Conservation (phyloP, 2,113 vertebrate species). For the Catharus bicknelli region DNA sequence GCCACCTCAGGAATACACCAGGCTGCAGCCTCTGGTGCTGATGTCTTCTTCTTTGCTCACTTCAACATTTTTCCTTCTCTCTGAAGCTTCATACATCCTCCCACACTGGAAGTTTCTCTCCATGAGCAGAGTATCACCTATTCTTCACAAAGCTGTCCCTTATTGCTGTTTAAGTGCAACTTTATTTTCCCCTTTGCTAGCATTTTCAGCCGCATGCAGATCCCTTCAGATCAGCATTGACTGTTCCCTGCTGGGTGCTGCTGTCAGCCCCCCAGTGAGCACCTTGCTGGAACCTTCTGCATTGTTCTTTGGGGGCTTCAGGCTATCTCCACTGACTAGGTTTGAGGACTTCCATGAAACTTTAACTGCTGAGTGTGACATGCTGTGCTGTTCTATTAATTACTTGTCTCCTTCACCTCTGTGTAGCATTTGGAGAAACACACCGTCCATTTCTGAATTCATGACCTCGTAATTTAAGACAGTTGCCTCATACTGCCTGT, state of each 20-base stretch:
- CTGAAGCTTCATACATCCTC: not conserved
- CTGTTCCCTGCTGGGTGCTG: not conserved
- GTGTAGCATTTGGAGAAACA: not conserved
- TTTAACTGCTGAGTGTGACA: not conserved
- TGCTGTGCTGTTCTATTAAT: not conserved
- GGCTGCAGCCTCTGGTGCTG: not conserved
- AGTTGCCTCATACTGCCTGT: not conserved
- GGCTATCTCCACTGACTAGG: not conserved
- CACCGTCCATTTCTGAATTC: not conserved
- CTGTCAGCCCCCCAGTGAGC: not conserved
- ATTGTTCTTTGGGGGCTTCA: not conserved
- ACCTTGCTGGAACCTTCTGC: not conserved
- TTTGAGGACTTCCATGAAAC: not conserved
- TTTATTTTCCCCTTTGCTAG: not conserved
- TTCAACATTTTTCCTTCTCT: not conserved
- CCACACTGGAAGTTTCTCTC: not conserved
- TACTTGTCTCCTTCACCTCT: not conserved
- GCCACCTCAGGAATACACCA: not conserved
- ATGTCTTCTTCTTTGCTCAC: not conserved
- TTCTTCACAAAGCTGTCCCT: not conserved
- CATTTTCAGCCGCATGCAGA: not conserved
- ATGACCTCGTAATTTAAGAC: not conserved
- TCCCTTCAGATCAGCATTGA: not conserved
- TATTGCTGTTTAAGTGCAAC: not conserved
- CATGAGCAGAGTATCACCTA: not conserved